Conservation (phyloP, 2,888 invertebrate genomes). For the Synergus itoensis region DNA sequence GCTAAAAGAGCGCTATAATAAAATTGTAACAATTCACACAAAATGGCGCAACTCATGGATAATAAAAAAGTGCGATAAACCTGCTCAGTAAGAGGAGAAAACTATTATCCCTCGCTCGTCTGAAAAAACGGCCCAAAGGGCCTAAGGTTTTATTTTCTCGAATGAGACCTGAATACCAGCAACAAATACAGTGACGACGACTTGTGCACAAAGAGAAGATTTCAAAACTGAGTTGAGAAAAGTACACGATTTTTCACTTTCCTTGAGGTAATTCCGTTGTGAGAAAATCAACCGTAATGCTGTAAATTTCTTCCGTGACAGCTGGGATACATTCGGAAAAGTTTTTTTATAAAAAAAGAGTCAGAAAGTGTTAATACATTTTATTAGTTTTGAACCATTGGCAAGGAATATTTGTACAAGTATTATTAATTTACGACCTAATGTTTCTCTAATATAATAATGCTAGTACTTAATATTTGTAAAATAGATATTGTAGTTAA, state of each 20-base stretch:
- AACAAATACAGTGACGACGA: constrained; percentile 19
- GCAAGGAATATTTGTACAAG: no score
- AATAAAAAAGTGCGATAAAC: constrained; percentile 26
- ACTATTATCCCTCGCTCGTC: constrained; percentile 28
- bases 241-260: constrained; percentile 41
- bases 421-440: background rate
- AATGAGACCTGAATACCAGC: constrained; percentile 20
- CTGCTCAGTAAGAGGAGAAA: background rate
- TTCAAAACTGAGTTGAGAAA: constrained; percentile 27
- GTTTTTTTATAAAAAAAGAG: background rate
- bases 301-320: background rate
- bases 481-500: no score
- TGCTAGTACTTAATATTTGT: background rate
- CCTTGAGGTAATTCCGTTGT: constrained; percentile 6
- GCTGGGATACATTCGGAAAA: background rate
- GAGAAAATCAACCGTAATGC: constrained; percentile 16
- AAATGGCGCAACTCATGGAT: background rate
- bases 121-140: constrained; percentile 1
- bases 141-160: constrained; percentile 21
- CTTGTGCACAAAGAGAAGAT: background rate
- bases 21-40: constrained; percentile 10
- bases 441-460: no score
- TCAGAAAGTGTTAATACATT: background rate
- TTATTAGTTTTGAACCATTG: background rate
- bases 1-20: background rate